A percentile compares a stretch with the other conserved stretches of the same genome.
phyloP scores from a whole-genome alignment of 2,797 vertebrate species.

The Furcifer pardalis region DNA sequence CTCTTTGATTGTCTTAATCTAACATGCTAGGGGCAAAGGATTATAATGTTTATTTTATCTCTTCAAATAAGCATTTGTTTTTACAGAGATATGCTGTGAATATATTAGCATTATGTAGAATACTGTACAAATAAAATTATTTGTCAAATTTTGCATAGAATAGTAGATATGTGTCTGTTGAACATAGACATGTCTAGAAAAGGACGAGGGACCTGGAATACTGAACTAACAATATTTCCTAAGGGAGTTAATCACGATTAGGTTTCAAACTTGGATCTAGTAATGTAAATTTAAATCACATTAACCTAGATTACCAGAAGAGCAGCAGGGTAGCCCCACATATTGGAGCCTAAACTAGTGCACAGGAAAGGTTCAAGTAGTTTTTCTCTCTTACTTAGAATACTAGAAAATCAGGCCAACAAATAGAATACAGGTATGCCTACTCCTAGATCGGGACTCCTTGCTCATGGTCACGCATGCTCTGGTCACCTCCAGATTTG shows the following conservation, averaged over 20 bases:
- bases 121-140: not conserved
- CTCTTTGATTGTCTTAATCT: constrained; percentile 1
- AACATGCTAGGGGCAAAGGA: not conserved
- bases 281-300: not conserved
- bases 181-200: not conserved
- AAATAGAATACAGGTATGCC: not conserved
- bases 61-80: not conserved
- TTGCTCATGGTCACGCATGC: too few species aligned
- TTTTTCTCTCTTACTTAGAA: not conserved
- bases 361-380: not conserved
- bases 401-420: not conserved
- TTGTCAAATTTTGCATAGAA: not conserved
- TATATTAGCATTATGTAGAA: not conserved
- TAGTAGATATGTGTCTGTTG: not conserved
- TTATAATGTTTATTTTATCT: not conserved
- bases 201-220: not conserved
- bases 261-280: not conserved
- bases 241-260: not conserved
- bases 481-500: too few species aligned
- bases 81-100: not conserved
- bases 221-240: not conserved
- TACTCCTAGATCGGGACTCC: too few species aligned
- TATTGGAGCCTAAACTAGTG: not conserved
- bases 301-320: too few species aligned
- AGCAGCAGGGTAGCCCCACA: not conserved